Base-by-base conservation (phyloP, 2,888 invertebrate genomes). In the Pterobdella sp. region DNA sequence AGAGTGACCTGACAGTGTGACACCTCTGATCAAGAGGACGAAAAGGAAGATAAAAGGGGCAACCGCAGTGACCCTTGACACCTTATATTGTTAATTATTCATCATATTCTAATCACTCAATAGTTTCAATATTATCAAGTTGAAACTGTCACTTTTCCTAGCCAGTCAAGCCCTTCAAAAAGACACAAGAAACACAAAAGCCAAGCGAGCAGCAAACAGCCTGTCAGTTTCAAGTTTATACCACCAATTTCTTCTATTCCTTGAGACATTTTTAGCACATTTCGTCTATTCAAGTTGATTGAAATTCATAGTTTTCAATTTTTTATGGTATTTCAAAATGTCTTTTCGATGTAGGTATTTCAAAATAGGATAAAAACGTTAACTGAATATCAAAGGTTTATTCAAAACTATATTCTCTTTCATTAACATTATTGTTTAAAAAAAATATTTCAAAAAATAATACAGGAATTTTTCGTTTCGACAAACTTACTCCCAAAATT, bases 401-500 rank as follows among this genome's bases (percentile, higher is more conserved):
- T n/a, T n/a, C n/a, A n/a, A n/a, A n/a, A n/a, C n/a, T n/a, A n/a
- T n/a, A n/a, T n/a, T n/a, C n/a, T n/a, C n/a, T n/a, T n/a, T n/a
- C n/a, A n/a, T n/a, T n/a, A n/a, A n/a, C n/a, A n/a, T n/a, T n/a
- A n/a, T n/a, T n/a, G n/a, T n/a, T n/a, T n/a, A n/a, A n/a, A n/a
- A n/a, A n/a, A n/a, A n/a, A n/a, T n/a, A n/a, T n/a, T n/a, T n/a
- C n/a, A n/a, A n/a, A n/a, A n/a, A n/a, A n/a, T n/a, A n/a, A n/a
- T n/a, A n/a, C n/a, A n/a, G n/a, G n/a, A n/a, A n/a, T n/a, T n/a
- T n/a, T n/a, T n/a, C n/a, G n/a, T n/a, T n/a, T n/a, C n/a, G n/a
- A n/a, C n/a, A n/a, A n/a, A 87, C 93, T 89, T 87, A 96, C 96
- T 96, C 94, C 97, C 97, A 97, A 84, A 95, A 97, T 85, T 97